A percentile compares a stretch with the other conserved stretches of the same genome.
These are phyloP conservation scores for Protosalanx chinensis DNA, from an alignment of 2,797 vertebrate genomes.

Conservation along the genomic window DNA sequence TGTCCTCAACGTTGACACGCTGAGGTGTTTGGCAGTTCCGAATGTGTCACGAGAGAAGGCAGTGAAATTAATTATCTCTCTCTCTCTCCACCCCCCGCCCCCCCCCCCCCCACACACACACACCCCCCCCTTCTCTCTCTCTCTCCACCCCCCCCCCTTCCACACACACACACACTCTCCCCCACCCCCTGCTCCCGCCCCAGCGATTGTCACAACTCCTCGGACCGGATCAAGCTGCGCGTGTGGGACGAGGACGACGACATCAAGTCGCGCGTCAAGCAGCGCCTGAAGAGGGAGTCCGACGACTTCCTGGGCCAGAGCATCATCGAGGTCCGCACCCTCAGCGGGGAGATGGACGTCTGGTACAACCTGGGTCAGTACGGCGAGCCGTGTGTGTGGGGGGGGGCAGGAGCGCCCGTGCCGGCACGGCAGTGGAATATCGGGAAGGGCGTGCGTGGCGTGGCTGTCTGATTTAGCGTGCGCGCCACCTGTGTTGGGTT, in stretches of 20 bases:
- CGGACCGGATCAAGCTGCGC: slow-evolving; percentile 92
- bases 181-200: neutral
- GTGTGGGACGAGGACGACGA: slow-evolving; percentile 98
- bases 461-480: no score
- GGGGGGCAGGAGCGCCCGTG: no score
- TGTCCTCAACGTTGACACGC: no score
- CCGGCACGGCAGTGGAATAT: no score
- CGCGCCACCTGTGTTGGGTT: no score
- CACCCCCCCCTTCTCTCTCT: no score
- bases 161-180: neutral
- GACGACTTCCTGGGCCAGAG: slow-evolving; percentile 98
- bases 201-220: slow-evolving; percentile 96
- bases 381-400: no score
- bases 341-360: slow-evolving; percentile 97
- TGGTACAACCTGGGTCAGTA: slow-evolving; percentile 95
- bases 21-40: no score
- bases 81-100: neutral
- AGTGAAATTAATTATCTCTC: neutral
- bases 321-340: slow-evolving; percentile 95
- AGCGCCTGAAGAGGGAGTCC: slow-evolving; percentile 92
- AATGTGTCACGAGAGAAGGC: neutral
- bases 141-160: neutral
- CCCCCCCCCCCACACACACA: no score
- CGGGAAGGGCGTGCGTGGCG: no score
- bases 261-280: slow-evolving; percentile 95